Evolutionary conservation across 2,113 vertebrate species (phyloP), one percentile per base, ranked within the genome.

Genomic region (Aegypius monachus): DNA sequence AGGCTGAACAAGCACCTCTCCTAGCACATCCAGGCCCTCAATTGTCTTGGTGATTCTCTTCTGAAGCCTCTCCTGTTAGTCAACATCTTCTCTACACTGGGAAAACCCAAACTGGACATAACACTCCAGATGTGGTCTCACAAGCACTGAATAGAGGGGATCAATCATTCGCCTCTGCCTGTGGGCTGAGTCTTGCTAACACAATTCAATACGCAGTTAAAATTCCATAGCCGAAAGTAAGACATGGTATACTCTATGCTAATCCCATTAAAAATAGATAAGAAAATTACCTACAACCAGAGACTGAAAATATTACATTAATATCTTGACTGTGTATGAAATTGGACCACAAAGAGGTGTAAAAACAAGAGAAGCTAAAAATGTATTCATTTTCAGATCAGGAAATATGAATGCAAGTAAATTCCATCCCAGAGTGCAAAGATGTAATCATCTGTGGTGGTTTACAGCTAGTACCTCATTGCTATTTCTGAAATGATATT

Each of bases 301-400:
- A 71, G 16, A 77, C 34, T 31, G 67, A 84, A 91, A 89, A 85
- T 96, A 66, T 88, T 89, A 34, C 61, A 78, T 91, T 93, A 93
- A 87, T 63, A n/a, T 94, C 58, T 79, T 62, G 31, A 95, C 31
- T 94, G 11, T 68, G 27, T 68, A 74, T 75, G 32, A 97, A 97
- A 96, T 72, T 47, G 65, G n/a, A 74, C n/a, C n/a, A 88, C 66
- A 43, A 90, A 93, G 16, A 88, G 14, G 32, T 68, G 34, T 67
- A 66, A 93, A 95, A 95, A 45, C 1, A 79, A 70, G 59, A 17
- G 5, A 94, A 83, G 45, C 23, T 73, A 93, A 79, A 91, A 89
- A 43, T 38, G 5, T 43, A 86, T 91, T 84, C 8, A 56, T 91
- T 95, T 96, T 89, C 42, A 6, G 34, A 82, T 85, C 32, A 92